Percentiles rank a stretch among this genome's conserved stretches.
These are phyloP conservation scores for Sylvia borin DNA, from an alignment of 2,797 vertebrate genomes.

Conservation along the genomic window DNA sequence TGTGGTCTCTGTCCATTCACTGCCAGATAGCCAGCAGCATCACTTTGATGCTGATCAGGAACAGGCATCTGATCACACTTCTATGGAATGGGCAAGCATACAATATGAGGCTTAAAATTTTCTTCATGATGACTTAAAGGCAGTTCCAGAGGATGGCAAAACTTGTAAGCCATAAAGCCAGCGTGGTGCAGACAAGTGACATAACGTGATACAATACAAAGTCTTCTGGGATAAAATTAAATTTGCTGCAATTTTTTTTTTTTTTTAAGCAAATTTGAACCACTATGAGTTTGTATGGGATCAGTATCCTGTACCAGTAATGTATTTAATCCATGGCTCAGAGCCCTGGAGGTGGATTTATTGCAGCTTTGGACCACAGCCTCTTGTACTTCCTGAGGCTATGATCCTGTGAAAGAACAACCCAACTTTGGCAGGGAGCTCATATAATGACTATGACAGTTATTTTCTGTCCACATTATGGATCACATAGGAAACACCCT, in stretches of 20 bases:
- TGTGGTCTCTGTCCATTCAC: accelerated
- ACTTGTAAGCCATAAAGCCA: not conserved
- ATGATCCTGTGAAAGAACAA: not conserved
- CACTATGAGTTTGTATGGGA: not conserved
- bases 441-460: not conserved
- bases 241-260: not conserved
- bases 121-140: not conserved
- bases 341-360: not conserved
- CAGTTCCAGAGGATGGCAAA: not conserved
- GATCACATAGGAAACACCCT: not conserved
- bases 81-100: not conserved
- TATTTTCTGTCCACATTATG: not conserved
- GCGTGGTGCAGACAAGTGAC: not conserved
- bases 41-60: not conserved
- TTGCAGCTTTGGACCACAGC: not conserved
- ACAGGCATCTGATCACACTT: not conserved
- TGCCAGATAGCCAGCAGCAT: not conserved
- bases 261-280: not conserved
- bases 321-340: not conserved
- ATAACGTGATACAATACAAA: not conserved
- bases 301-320: not conserved
- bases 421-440: not conserved
- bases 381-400: not conserved
- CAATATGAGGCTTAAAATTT: not conserved
- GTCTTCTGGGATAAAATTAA: not conserved